Evolutionary conservation across 2,888 invertebrate genomes (phyloP).

Genomic region (Uropetala carovei): DNA sequence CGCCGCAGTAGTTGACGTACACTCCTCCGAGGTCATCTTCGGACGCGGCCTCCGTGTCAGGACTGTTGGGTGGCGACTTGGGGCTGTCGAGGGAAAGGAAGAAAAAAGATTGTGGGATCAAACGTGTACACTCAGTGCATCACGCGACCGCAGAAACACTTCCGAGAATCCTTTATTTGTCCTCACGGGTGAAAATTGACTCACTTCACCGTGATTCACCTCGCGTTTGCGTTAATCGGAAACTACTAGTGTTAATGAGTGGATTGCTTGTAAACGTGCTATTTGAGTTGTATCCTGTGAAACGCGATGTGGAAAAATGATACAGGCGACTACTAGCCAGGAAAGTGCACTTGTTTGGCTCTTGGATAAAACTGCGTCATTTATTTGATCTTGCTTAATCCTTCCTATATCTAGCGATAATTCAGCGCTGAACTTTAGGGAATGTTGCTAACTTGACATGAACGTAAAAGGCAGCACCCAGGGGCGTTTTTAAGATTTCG

Average conservation of each 20-base stretch:
- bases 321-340: not conserved
- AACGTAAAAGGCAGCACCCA: no score
- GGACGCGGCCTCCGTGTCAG: conserved; percentile 84
- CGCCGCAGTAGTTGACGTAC: conserved; percentile 84
- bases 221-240: not conserved
- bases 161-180: not conserved
- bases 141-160: not conserved
- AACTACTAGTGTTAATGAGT: not conserved
- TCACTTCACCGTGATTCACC: not conserved
- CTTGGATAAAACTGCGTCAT: not conserved
- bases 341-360: not conserved
- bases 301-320: not conserved
- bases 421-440: no score
- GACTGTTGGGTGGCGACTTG: conserved; percentile 96
- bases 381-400: no score
- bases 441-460: no score
- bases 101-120: conserved; percentile 66
- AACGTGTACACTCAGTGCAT: not conserved
- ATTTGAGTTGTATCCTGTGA: not conserved
- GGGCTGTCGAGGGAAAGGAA: conserved; percentile 79
- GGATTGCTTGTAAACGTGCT: not conserved
- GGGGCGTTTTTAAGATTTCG: no score
- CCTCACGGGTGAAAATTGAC: conserved; percentile 12
- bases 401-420: no score
- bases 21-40: conserved; percentile 84